These are phyloP conservation scores for Caenorhabditis doughertyi DNA, from an alignment of 2,888 invertebrate species.

Conservation along the genomic window DNA sequence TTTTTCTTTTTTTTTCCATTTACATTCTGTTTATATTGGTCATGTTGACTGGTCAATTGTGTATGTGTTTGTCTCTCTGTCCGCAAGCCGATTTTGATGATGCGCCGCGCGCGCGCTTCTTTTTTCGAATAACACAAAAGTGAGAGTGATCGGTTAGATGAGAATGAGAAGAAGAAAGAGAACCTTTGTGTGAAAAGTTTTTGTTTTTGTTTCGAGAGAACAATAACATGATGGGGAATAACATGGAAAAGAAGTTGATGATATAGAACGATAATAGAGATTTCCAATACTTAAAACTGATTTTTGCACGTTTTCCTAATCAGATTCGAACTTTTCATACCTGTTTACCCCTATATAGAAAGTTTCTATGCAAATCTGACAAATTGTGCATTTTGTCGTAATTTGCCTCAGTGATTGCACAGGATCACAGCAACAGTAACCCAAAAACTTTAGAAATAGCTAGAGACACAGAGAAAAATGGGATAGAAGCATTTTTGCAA, in stretches of 20 bases:
- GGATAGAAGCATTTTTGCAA: too few species aligned
- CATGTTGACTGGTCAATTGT: slow-evolving; percentile 23
- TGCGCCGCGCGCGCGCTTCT: too few species aligned
- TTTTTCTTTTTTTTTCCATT: background rate
- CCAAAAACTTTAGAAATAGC: too few species aligned
- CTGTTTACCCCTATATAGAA: background rate
- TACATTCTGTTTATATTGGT: slow-evolving; percentile 10
- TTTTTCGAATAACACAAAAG: slow-evolving; percentile 20
- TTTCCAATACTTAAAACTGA: too few species aligned
- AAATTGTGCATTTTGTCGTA: background rate
- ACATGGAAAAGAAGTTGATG: background rate
- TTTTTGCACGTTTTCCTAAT: too few species aligned
- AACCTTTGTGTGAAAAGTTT: background rate
- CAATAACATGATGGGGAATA: background rate
- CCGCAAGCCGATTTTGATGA: slow-evolving; percentile 15
- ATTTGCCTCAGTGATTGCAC: background rate
- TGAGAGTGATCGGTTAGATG: slow-evolving; percentile 43
- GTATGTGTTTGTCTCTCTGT: background rate
- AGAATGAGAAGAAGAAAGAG: background rate
- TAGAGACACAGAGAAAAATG: too few species aligned
- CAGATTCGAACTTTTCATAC: background rate
- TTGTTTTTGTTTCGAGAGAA: background rate
- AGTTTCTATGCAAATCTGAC: background rate
- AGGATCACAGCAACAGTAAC: too few species aligned
- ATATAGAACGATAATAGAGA: background rate